phyloP scores from a whole-genome alignment of 2,113 vertebrate genomes.

The Tachysurus fulvidraco region DNA sequence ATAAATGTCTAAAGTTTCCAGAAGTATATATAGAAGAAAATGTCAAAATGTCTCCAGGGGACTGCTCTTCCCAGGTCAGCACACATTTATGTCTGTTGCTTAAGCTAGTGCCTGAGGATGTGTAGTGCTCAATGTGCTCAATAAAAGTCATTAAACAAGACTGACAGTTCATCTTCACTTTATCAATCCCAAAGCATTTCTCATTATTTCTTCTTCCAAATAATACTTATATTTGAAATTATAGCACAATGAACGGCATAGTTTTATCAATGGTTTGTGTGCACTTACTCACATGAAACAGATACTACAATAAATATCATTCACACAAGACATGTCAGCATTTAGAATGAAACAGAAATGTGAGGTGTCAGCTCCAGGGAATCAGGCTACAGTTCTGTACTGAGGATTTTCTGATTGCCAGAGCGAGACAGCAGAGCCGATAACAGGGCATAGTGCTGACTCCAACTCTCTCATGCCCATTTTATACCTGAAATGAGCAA shows the following conservation, averaged over 20 bases:
- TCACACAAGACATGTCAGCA: constrained; percentile 32
- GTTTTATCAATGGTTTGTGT: background rate
- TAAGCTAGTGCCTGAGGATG: constrained; percentile 67
- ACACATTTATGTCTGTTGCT: background rate
- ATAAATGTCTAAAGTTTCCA: background rate
- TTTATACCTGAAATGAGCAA: constrained; percentile 51
- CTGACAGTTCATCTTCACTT: constrained; percentile 76
- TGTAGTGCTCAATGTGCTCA: constrained; percentile 84
- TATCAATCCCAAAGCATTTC: constrained; percentile 76
- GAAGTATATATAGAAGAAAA: background rate
- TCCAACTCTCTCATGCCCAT: constrained; percentile 29
- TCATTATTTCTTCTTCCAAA: constrained; percentile 62
- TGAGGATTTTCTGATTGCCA: constrained; percentile 51
- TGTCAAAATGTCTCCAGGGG: background rate
- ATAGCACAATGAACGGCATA: background rate
- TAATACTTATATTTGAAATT: background rate
- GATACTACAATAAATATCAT: background rate
- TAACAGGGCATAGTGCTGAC: constrained; percentile 31
- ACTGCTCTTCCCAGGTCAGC: background rate
- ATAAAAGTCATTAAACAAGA: constrained; percentile 84
- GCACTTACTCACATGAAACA: background rate
- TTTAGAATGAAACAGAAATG: constrained; percentile 16
- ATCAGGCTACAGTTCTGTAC: background rate
- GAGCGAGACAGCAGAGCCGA: constrained; percentile 26
- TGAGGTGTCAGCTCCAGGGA: constrained; percentile 41